phyloP scores from a whole-genome alignment of 2,113 vertebrate species.

The Pyxicephalus adspersus region DNA sequence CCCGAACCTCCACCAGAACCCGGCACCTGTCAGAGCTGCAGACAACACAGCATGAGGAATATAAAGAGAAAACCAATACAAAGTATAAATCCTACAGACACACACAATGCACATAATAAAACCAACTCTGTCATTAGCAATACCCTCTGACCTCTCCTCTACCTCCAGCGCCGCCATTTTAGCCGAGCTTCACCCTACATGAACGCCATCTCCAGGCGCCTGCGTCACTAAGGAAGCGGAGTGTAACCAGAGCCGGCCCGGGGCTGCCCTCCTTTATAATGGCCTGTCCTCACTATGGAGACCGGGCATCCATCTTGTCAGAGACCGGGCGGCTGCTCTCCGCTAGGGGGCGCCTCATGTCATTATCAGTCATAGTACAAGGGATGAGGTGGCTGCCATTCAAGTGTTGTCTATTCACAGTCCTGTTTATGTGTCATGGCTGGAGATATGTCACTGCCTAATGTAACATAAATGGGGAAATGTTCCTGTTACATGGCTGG shows the following conservation, averaged over 20 bases:
- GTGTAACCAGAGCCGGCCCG: background rate
- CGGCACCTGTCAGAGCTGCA: too few relatives aligned
- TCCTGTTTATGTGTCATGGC: too few relatives aligned
- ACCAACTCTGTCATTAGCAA: background rate
- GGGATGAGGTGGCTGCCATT: too few relatives aligned
- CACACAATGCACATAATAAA: background rate
- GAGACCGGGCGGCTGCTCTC: background rate
- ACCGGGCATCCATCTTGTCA: background rate
- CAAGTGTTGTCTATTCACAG: too few relatives aligned
- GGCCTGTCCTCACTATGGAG: background rate
- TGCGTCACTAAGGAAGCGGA: background rate
- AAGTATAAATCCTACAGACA: background rate
- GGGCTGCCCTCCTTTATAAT: background rate
- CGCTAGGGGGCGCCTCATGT: too few relatives aligned
- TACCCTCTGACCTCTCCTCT: conserved; percentile 23
- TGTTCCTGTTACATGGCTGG: too few relatives aligned
- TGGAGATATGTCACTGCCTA: too few relatives aligned
- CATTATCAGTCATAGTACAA: too few relatives aligned
- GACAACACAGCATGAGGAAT: too few relatives aligned
- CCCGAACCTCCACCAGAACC: too few relatives aligned
- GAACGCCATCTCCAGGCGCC: conserved; percentile 21
- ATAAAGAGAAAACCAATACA: background rate
- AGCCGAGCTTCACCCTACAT: background rate
- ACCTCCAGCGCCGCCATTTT: conserved; percentile 31
- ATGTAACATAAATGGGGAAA: too few relatives aligned